A percentile compares a stretch with the other conserved stretches of the same genome.
Evolutionary conservation across 2,113 vertebrate genomes (phyloP).

Genomic region (Geococcyx californianus): DNA sequence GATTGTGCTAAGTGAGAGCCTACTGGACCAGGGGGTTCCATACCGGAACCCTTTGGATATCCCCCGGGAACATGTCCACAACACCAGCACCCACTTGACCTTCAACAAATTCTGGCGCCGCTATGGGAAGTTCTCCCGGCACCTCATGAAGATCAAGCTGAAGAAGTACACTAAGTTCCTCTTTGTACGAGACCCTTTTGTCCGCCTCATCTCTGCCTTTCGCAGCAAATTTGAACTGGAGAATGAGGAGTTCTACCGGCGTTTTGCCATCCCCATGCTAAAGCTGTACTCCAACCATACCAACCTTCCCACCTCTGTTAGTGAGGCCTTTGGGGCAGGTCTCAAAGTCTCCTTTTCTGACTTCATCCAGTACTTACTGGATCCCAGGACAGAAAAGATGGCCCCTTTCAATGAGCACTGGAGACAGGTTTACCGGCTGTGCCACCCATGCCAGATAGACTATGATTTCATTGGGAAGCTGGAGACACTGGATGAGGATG

Average conservation of each 20-base stretch:
- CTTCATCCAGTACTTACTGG: slow-evolving; percentile 95
- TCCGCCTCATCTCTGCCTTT: slow-evolving; percentile 95
- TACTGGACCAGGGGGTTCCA: slow-evolving; percentile 84
- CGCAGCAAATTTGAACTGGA: slow-evolving; percentile 93
- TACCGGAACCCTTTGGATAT: slow-evolving; percentile 90
- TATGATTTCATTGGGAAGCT: slow-evolving; percentile 97
- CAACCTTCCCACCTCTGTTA: slow-evolving; percentile 82
- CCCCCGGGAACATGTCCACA: slow-evolving; percentile 87
- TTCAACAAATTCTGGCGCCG: slow-evolving; percentile 98
- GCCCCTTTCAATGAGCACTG: slow-evolving; percentile 97
- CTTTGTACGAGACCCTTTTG: slow-evolving; percentile 94
- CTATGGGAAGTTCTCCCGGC: slow-evolving; percentile 91
- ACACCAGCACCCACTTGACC: slow-evolving; percentile 91
- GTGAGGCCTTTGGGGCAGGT: slow-evolving; percentile 86
- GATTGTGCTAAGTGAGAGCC: slow-evolving; percentile 93
- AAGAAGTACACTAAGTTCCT: slow-evolving; percentile 98
- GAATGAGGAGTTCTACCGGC: slow-evolving; percentile 92
- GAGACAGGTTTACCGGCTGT: slow-evolving; percentile 92
- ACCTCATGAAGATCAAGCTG: slow-evolving; percentile 95
- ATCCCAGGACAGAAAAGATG: slow-evolving; percentile 89
- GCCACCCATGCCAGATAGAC: slow-evolving; percentile 97
- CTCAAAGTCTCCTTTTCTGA: slow-evolving; percentile 88
- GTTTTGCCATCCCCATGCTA: slow-evolving; percentile 89
- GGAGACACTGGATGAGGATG: slow-evolving; percentile 91
- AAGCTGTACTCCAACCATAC: slow-evolving; percentile 85